phyloP scores from a whole-genome alignment of 1,140 invertebrate species.

The Ladona fulva region DNA sequence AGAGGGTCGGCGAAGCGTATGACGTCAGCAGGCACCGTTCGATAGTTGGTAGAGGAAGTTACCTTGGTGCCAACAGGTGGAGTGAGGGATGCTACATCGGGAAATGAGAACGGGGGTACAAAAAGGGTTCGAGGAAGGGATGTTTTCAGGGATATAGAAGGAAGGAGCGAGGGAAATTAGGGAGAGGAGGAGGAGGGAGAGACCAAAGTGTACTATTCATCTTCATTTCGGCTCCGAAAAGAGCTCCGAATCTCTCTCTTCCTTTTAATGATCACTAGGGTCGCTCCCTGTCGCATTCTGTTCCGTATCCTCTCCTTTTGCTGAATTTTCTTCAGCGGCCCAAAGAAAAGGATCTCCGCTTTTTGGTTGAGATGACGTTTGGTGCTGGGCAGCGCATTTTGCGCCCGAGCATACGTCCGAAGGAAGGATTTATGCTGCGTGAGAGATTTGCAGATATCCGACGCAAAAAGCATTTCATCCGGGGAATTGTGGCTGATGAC shows the following conservation, averaged over 20 bases:
- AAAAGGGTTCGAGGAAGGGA: neutral
- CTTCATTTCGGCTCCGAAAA: conserved; percentile 7
- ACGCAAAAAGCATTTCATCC: no score
- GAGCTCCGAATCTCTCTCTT: neutral
- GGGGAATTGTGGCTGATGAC: no score
- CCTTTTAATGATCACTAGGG: neutral
- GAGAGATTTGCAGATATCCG: no score
- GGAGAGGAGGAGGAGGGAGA: neutral
- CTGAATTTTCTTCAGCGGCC: no score
- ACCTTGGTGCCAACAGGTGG: neutral
- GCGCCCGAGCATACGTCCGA: no score
- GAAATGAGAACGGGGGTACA: neutral
- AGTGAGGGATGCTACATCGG: neutral
- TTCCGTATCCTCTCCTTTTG: no score
- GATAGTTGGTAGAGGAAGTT: neutral
- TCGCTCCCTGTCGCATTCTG: no score
- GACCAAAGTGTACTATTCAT: neutral
- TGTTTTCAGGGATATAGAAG: no score
- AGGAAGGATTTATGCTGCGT: no score
- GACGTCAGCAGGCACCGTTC: neutral
- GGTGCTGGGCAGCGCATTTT: no score
- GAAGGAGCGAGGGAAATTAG: neutral
- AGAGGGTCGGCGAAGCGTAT: neutral
- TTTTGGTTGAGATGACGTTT: no score
- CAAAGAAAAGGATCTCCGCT: no score